Percentiles rank a stretch among this genome's conserved stretches.
Conservation (phyloP, 2,888 invertebrate genomes). For the Lepeophtheirus nordmannii region DNA sequence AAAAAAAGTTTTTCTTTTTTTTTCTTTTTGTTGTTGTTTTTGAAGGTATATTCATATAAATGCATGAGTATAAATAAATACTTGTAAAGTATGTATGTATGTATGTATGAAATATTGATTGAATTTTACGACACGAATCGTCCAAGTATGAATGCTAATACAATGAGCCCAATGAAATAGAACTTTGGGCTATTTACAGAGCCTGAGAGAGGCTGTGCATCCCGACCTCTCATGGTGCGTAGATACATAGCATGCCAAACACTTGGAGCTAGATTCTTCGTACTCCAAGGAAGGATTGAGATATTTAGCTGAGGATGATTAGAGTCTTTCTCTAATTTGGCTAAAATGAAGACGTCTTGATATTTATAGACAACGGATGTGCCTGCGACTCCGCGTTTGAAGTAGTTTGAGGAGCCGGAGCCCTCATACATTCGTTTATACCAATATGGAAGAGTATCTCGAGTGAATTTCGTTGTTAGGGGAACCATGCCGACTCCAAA, state of each 20-base stretch:
- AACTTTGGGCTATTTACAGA: not conserved
- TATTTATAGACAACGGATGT: conserved; percentile 6
- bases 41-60: too few species aligned
- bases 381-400: conserved; percentile 15
- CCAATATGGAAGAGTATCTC: conserved; percentile 24
- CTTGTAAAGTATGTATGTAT: too few species aligned
- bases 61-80: too few species aligned
- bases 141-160: not conserved
- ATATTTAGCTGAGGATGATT: conserved; percentile 15
- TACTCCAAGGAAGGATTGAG: conserved; percentile 23
- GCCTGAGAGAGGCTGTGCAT: conserved; percentile 16
- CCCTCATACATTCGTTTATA: conserved; percentile 22
- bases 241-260: conserved; percentile 23
- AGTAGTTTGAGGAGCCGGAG: not conserved
- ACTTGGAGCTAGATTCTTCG: conserved; percentile 23
- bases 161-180: not conserved
- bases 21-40: too few species aligned
- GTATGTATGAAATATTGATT: too few species aligned
- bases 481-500: conserved; percentile 21
- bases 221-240: conserved; percentile 17
- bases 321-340: conserved; percentile 7
- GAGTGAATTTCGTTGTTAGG: conserved; percentile 21
- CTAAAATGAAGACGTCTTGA: conserved; percentile 17
- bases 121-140: not conserved
- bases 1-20: too few species aligned